Evolutionary conservation across 2,888 invertebrate genomes (phyloP), one percentile per base, ranked within the genome.

Genomic region (Pegoplata infirma): DNA sequence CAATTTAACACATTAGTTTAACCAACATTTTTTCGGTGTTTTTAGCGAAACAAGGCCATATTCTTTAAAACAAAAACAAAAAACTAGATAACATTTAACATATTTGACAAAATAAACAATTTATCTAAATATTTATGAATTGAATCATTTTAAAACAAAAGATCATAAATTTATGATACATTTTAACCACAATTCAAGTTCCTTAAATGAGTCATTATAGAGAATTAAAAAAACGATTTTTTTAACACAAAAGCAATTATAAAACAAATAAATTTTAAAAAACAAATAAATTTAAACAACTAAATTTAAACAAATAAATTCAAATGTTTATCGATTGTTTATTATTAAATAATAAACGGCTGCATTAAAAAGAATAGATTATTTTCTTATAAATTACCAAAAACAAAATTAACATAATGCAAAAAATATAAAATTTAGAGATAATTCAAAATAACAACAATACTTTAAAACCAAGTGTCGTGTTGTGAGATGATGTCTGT

Each of bases 71-170:
- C 1, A 19, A 47, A 1, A 47, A 19, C n/a, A 21, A 51, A 10
- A 51, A 21, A 23, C n/a, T n/a, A n/a, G n/a, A n/a, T n/a, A n/a
- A n/a, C 21, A 19, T 46, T 46, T 46, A 3, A 0, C 28, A 59
- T 17, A 44, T 36, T 5, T 19, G 16, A 47, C 1, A 8, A 12
- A 32, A 58, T 55, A 19, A n/a, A n/a, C n/a, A n/a, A n/a, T n/a
- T n/a, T n/a, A n/a, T n/a, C n/a, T n/a, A 32, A 12, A 59, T 73
- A 44, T 73, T 73, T 51, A 25, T 49, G 23, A 28, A 66, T 66
- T 59, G 51, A 73, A 66, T 59, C 58, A 66, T 49, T 64, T n/a
- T 5, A 10, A 36, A 36, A 47, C 40, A 47, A 25, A 25, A 56
- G 5, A 8, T 64, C 19, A 28, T 12, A 61, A 61, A 28, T 36